Evolutionary conservation across 2,113 vertebrate species (phyloP).

Genomic region (Percina caprodes): DNA sequence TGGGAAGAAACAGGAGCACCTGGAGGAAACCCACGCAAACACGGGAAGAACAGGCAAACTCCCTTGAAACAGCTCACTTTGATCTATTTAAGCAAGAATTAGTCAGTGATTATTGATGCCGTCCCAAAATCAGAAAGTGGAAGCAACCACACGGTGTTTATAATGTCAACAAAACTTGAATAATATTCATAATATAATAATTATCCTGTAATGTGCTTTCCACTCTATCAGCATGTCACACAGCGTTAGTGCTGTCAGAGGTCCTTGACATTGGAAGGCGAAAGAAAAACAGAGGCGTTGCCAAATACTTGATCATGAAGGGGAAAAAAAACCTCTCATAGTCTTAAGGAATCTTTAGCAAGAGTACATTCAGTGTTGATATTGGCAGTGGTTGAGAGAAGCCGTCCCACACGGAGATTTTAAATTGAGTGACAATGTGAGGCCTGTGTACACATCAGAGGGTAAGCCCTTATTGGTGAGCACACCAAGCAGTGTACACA

Average conservation of each 20-base stretch:
- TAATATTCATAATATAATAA: not conserved
- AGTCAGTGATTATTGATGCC: not conserved
- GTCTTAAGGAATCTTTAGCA: slow-evolving; percentile 16
- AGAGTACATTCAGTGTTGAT: slow-evolving; percentile 34
- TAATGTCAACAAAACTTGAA: not conserved
- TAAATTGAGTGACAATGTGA: slow-evolving; percentile 60
- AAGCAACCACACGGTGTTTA: not conserved
- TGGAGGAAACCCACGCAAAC: too few species aligned
- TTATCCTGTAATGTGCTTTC: slow-evolving; percentile 13
- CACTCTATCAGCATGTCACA: not conserved
- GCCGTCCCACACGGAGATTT: slow-evolving; percentile 29
- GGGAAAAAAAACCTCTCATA: not conserved
- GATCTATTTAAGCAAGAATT: not conserved
- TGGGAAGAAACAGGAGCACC: too few species aligned
- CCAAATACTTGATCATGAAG: slow-evolving; percentile 32
- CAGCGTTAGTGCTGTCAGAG: not conserved
- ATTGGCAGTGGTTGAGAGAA: slow-evolving; percentile 40
- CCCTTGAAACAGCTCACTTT: not conserved
- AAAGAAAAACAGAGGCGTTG: slow-evolving; percentile 49
- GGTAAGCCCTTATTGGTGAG: slow-evolving; percentile 4
- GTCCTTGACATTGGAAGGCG: slow-evolving; percentile 7
- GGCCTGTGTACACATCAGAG: slow-evolving; percentile 30
- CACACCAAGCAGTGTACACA: not conserved
- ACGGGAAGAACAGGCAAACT: not conserved
- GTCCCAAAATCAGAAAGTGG: not conserved